Percentiles rank a stretch among this genome's conserved stretches.
Evolutionary conservation across 2,797 vertebrate species (phyloP).

Genomic region (Coregonus suidteri): DNA sequence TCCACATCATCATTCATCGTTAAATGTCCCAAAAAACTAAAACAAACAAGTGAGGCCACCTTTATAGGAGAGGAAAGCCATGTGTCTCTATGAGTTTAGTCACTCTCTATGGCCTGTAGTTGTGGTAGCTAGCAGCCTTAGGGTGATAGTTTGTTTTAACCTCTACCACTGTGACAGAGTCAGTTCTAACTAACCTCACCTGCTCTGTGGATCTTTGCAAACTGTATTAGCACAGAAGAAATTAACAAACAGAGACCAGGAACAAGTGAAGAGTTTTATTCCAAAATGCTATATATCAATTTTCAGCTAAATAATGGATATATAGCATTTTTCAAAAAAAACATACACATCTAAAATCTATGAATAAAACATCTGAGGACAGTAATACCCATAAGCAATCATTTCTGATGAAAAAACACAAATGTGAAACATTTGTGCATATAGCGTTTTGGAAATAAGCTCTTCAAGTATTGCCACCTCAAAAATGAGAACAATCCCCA

Average conservation of each 20-base stretch:
- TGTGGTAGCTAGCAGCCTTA: not conserved
- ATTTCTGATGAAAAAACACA: too few species aligned
- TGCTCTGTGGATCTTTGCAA: slow-evolving; percentile 32
- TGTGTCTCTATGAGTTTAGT: too few species aligned
- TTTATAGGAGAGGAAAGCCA: not conserved
- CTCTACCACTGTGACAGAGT: not conserved
- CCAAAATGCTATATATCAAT: too few species aligned
- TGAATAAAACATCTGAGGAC: too few species aligned
- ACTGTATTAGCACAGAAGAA: slow-evolving; percentile 11
- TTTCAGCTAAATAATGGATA: too few species aligned
- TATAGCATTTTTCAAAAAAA: too few species aligned
- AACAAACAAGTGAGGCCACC: not conserved
- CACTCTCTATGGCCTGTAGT: not conserved
- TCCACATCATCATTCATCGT: not conserved
- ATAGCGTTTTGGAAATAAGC: too few species aligned
- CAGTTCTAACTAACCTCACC: slow-evolving; percentile 25
- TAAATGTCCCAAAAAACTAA: not conserved
- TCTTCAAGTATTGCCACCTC: slow-evolving; percentile 27
- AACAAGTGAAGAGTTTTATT: too few species aligned
- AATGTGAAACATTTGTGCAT: too few species aligned
- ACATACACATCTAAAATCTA: too few species aligned
- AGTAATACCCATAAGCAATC: too few species aligned
- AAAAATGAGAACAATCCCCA: slow-evolving; percentile 44
- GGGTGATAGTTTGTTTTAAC: not conserved
- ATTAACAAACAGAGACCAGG: slow-evolving; percentile 37